phyloP scores from a whole-genome alignment of 92 coral and sea anemone species.

The Epizoanthus illoricatus region DNA sequence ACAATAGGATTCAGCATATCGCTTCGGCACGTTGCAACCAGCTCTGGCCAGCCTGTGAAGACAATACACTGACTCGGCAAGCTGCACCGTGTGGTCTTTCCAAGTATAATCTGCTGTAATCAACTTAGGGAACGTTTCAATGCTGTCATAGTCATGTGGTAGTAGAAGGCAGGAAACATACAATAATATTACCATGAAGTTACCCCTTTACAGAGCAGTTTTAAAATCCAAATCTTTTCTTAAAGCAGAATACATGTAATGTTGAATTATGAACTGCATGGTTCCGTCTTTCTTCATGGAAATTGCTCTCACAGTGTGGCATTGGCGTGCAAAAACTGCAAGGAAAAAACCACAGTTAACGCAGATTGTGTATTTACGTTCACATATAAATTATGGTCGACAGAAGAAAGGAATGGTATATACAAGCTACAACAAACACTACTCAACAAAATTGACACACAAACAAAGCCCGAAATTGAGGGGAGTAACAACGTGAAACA shows the following conservation, averaged over 20 bases:
- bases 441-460: background rate
- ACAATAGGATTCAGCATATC: too few relatives aligned
- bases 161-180: too few relatives aligned
- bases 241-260: background rate
- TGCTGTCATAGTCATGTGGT: too few relatives aligned
- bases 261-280: background rate
- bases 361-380: background rate
- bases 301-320: background rate
- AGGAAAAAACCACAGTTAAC: background rate
- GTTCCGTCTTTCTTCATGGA: background rate
- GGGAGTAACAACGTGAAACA: too few relatives aligned
- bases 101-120: too few relatives aligned
- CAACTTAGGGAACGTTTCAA: too few relatives aligned
- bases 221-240: background rate
- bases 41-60: too few relatives aligned
- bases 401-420: background rate
- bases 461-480: background rate
- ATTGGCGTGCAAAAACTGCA: conserved; percentile 2
- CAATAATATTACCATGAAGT: background rate
- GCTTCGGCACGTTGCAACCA: too few relatives aligned
- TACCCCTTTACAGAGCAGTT: background rate
- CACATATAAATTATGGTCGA: background rate
- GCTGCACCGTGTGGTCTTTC: too few relatives aligned
- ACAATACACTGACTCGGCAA: too few relatives aligned
- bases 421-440: background rate